Base-by-base conservation (phyloP, 2,888 invertebrate species). In the Ennomos fuscantarius region DNA sequence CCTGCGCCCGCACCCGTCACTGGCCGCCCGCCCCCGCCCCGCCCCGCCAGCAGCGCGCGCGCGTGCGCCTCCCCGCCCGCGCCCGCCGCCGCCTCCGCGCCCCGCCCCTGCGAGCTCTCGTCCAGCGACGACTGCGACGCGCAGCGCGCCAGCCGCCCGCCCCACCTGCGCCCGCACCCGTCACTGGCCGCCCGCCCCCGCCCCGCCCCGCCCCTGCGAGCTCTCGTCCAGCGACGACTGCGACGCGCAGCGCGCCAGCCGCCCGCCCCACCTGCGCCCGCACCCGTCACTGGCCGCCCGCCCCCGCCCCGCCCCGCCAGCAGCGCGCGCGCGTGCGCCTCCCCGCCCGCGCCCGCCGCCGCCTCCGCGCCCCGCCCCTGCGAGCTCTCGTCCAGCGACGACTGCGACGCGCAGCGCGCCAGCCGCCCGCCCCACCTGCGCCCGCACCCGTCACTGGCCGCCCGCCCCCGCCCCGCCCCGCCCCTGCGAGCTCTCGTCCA, bases 61-160 rank as follows among this genome's bases (percentile, higher is more conserved):
- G 85, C 83, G 76, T 84, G 83, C 64, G 65, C 70, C 50, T 75
- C 96, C 55, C 65, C 67, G 57, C 65, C 55, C 42, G 45, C 55
- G 46, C 53, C 58, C 48, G 52, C 68, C 52, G 67, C 48, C 96
- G 65, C 65, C 71, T 64, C 71, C 49, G 75, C 96, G 55, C 69
- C 53, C 64, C 51, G 60, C 50, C 42, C 59, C 82, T 97, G 97
- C 37, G 97, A 97, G 82, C 96, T 97, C 89, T 97, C 97, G 83
- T 97, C 97, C 79, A 97, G 90, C 40, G 97, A 97, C 86, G 97
- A 97, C 89, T 97, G 97, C 84, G 97, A 97, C 66, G 97, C 97
- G 86, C 97, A 97, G 33, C 97, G 95, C 68, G 95, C 91, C 74
- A 97, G 68, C 96, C 86, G 76, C n/a, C n/a, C n/a, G n/a, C n/a